phyloP scores from a whole-genome alignment of 2,113 vertebrate genomes.

The Jacana jacana region DNA sequence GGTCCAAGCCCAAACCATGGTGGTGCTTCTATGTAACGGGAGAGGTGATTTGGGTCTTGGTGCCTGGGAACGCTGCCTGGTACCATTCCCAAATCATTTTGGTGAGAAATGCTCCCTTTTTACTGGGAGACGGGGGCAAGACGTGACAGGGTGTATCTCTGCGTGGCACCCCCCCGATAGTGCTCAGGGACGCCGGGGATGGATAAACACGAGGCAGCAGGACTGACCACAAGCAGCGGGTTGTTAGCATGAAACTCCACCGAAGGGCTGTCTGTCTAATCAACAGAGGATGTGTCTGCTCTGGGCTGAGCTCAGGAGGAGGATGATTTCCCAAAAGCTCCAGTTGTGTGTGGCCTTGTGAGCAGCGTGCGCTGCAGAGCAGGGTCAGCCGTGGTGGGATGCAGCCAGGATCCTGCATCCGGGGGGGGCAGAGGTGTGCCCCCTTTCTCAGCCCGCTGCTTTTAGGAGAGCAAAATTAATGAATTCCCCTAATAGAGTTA shows the following conservation, averaged over 20 bases:
- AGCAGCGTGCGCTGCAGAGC: not conserved
- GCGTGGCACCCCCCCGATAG: not conserved
- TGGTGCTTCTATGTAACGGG: not conserved
- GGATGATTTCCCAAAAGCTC: not conserved
- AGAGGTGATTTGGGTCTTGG: not conserved
- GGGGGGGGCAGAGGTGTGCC: not conserved
- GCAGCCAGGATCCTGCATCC: not conserved
- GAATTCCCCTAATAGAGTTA: not conserved
- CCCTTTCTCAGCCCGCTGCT: not conserved
- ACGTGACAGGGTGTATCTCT: not conserved
- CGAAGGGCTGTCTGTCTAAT: not conserved
- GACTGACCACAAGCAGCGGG: not conserved
- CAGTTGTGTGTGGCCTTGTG: not conserved
- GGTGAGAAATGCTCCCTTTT: not conserved
- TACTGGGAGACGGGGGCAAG: not conserved
- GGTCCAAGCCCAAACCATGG: conserved; percentile 27
- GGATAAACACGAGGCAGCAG: not conserved
- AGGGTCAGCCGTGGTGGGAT: not conserved
- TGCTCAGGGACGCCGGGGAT: rapidly evolving
- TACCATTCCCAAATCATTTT: not conserved
- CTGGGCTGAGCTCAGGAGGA: not conserved
- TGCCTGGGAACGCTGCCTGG: conserved; percentile 18
- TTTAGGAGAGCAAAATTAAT: not conserved
- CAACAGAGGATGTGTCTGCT: conserved; percentile 26
- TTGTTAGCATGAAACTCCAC: not conserved